phyloP scores from a whole-genome alignment of 2,113 vertebrate species.

The Hypanus sabinus region DNA sequence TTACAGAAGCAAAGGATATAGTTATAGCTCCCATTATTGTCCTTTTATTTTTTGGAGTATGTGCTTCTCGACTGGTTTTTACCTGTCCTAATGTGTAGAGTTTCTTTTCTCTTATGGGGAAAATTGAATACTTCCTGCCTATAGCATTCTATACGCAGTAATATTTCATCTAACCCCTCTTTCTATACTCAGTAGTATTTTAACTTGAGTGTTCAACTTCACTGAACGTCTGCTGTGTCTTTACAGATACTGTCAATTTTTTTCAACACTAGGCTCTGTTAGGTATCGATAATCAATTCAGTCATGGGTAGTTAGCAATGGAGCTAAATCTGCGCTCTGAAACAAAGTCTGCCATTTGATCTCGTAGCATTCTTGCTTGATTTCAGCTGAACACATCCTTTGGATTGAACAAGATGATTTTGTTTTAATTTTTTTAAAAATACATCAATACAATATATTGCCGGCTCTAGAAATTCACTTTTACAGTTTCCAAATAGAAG shows the following conservation, averaged over 20 bases:
- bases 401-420: neutral
- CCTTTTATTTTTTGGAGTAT: neutral
- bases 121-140: neutral
- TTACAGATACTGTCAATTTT: neutral
- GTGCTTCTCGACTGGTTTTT: neutral
- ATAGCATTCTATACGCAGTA: neutral
- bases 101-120: no score
- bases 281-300: neutral
- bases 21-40: neutral
- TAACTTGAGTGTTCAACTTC: neutral
- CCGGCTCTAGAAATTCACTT: neutral
- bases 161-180: neutral
- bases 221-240: neutral
- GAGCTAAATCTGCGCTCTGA: neutral
- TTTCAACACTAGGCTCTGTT: neutral
- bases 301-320: neutral
- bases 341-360: neutral
- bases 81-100: neutral
- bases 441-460: neutral
- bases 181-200: neutral
- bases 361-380: neutral
- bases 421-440: neutral
- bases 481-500: neutral
- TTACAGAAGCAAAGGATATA: neutral
- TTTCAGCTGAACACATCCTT: neutral